Conservation (phyloP, 1,140 invertebrate genomes). For the Liolophura sinensis region DNA sequence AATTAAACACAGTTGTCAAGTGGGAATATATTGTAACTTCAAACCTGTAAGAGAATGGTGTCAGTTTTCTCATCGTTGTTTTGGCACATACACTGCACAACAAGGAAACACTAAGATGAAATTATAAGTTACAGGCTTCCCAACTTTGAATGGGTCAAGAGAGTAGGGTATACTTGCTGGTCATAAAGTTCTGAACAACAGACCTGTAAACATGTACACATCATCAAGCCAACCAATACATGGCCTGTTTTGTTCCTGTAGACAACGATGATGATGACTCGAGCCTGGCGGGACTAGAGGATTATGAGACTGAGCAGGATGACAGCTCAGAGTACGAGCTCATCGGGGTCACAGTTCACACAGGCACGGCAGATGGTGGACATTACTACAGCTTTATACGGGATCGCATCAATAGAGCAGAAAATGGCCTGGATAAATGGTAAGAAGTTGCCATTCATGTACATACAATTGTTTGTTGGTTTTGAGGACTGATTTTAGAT, state of each 20-base stretch:
- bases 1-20: too few relatives aligned
- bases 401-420: conserved; percentile 62
- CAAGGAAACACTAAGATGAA: too few relatives aligned
- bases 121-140: too few relatives aligned
- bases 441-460: conserved; percentile 19
- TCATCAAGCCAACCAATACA: neutral
- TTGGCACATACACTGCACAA: too few relatives aligned
- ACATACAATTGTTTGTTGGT: too few relatives aligned
- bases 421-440: conserved; percentile 79
- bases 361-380: conserved; percentile 93
- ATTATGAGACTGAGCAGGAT: conserved; percentile 55
- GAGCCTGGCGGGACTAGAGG: conserved; percentile 59
- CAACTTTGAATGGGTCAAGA: too few relatives aligned
- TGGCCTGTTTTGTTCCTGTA: conserved; percentile 28
- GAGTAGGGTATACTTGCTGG: neutral
- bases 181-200: neutral
- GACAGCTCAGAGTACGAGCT: conserved; percentile 83
- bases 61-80: too few relatives aligned
- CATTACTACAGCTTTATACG: conserved; percentile 97
- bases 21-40: too few relatives aligned
- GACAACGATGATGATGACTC: conserved; percentile 30
- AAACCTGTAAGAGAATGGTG: too few relatives aligned
- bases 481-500: too few relatives aligned
- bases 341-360: conserved; percentile 95
- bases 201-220: neutral